Percentiles rank a stretch among this genome's conserved stretches.
phyloP scores from a whole-genome alignment of 1,140 invertebrate species.

The Drosophila melanica region DNA sequence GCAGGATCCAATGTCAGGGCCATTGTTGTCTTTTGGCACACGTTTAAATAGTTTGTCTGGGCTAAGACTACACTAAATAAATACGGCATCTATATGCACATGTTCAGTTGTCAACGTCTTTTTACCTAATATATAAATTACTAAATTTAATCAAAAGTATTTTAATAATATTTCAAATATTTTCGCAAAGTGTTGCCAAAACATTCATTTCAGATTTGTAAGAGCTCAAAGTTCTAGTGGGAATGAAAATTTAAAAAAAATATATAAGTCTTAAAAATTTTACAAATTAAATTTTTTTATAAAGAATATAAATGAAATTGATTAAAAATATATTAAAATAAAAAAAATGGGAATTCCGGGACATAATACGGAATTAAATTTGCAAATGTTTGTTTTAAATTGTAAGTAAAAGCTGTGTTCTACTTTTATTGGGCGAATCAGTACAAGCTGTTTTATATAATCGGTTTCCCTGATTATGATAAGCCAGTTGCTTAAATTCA shows the following conservation, averaged over 20 bases:
- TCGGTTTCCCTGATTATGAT: too few species aligned
- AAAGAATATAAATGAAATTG: not conserved
- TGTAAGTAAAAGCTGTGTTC: too few species aligned
- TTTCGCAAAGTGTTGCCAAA: constrained; percentile 19
- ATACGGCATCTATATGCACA: not conserved
- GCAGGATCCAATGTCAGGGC: constrained; percentile 59
- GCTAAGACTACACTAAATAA: not conserved
- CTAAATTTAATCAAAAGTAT: constrained; percentile 24
- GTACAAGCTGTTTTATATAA: too few species aligned
- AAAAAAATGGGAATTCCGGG: too few species aligned
- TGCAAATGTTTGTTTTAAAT: too few species aligned
- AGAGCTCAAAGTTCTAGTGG: constrained; percentile 3
- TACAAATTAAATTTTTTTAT: not conserved
- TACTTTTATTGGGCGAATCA: too few species aligned
- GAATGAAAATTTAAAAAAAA: not conserved
- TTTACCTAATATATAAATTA: constrained; percentile 18
- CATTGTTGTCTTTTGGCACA: constrained; percentile 7
- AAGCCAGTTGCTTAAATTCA: too few species aligned
- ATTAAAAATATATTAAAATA: not conserved
- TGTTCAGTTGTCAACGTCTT: constrained; percentile 51
- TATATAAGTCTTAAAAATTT: not conserved
- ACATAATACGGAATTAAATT: too few species aligned
- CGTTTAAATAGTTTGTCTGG: constrained; percentile 13
- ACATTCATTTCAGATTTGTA: constrained; percentile 12
- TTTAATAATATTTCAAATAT: constrained; percentile 37